Percentiles rank a stretch among this genome's conserved stretches.
phyloP scores from a whole-genome alignment of 2,113 vertebrate genomes.

The Solea senegalensis region DNA sequence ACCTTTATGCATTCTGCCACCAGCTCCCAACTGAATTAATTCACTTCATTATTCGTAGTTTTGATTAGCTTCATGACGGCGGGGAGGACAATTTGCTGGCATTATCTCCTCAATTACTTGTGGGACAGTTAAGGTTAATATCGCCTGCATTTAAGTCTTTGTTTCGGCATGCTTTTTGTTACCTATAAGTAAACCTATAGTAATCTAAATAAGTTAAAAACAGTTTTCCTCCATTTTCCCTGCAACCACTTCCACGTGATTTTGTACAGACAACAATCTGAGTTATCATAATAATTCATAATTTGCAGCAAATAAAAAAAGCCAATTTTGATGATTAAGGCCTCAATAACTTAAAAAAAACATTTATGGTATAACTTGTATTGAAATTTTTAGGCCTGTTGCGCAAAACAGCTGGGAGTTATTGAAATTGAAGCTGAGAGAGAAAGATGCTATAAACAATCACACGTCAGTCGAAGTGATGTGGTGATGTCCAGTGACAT shows the following conservation, averaged over 20 bases:
- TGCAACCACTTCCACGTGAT: neutral
- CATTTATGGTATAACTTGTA: too few relatives aligned
- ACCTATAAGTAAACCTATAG: too few relatives aligned
- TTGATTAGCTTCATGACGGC: conserved; percentile 45
- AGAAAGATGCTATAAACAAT: conserved; percentile 14
- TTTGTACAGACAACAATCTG: neutral
- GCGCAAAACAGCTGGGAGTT: conserved; percentile 7
- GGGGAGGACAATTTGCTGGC: neutral
- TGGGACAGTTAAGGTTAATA: conserved; percentile 1
- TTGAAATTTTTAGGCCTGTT: conserved; percentile 14
- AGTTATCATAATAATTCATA: too few relatives aligned
- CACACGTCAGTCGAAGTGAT: conserved; percentile 11
- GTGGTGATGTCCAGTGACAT: conserved; percentile 56
- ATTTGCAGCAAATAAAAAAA: neutral
- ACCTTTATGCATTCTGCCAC: conserved; percentile 34
- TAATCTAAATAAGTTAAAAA: too few relatives aligned
- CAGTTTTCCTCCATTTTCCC: too few relatives aligned
- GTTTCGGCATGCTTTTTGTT: neutral
- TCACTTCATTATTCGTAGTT: conserved; percentile 58
- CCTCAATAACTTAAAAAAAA: too few relatives aligned
- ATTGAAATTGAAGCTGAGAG: conserved; percentile 25
- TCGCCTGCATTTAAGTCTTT: neutral
- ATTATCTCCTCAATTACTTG: conserved; percentile 16
- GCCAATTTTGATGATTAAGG: neutral
- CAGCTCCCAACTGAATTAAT: conserved; percentile 39